These are phyloP conservation scores for Eremobia ochroleuca DNA, from an alignment of 2,888 invertebrate species.

Conservation along the genomic window DNA sequence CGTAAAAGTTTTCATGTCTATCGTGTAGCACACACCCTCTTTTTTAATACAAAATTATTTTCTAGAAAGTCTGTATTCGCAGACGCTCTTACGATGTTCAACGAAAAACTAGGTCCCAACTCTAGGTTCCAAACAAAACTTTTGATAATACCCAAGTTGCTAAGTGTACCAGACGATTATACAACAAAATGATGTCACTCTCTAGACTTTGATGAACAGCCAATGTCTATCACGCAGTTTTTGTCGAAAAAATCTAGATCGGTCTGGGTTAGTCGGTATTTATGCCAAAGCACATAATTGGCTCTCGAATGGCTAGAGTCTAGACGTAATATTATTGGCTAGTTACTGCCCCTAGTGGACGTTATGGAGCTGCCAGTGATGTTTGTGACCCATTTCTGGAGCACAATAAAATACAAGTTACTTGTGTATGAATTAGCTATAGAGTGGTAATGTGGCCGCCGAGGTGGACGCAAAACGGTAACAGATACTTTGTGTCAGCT, in stretches of 20 bases:
- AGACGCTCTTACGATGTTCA: constrained; percentile 15
- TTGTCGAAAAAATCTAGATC: constrained; percentile 57
- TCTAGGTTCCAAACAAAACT: constrained; percentile 32
- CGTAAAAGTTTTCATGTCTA: neutral
- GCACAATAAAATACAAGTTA: constrained; percentile 50
- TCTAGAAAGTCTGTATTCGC: neutral
- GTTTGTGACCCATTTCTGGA: constrained; percentile 62
- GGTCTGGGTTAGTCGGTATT: constrained; percentile 52
- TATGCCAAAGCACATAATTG: constrained; percentile 67
- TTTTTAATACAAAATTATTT: neutral
- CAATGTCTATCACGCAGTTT: constrained; percentile 56
- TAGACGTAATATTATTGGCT: constrained; percentile 65
- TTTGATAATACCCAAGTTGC: constrained; percentile 37
- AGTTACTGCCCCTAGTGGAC: constrained; percentile 55
- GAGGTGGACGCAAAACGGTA: constrained; percentile 14
- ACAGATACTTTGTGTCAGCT: constrained; percentile 3
- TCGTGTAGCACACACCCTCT: neutral
- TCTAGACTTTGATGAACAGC: constrained; percentile 53
- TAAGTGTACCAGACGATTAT: constrained; percentile 40
- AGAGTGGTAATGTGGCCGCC: constrained; percentile 4
- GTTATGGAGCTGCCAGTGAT: constrained; percentile 54
- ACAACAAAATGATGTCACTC: constrained; percentile 60
- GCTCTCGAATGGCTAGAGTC: constrained; percentile 60
- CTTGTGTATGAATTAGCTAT: constrained; percentile 23
- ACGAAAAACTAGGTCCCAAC: constrained; percentile 40